Percentiles rank a stretch among this genome's conserved stretches.
Conservation (phyloP, 2,888 invertebrate genomes). For the Liopterus haemorrhoidalis region DNA sequence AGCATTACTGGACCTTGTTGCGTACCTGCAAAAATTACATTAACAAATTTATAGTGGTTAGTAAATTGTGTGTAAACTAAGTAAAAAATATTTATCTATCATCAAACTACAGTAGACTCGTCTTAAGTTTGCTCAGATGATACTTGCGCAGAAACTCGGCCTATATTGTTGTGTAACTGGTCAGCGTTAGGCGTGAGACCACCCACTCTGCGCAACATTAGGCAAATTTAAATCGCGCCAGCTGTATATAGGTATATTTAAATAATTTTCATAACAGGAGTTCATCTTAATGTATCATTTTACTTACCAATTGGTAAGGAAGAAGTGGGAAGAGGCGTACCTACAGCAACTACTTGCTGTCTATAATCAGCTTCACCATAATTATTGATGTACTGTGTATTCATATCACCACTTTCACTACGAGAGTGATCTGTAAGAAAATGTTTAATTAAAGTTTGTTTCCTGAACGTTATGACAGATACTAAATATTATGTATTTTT, state of each 20-base stretch:
- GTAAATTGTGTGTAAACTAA: no score
- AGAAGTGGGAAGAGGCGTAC: constrained; percentile 86
- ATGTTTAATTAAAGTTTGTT: constrained; percentile 11
- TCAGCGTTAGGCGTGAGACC: no score
- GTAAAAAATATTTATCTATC: constrained; percentile 4
- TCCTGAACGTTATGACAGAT: constrained; percentile 2
- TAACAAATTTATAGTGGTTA: no score
- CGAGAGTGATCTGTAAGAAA: constrained; percentile 45
- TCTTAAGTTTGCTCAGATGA: background rate
- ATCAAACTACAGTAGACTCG: constrained; percentile 2
- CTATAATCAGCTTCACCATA: constrained; percentile 69
- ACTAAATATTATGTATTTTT: constrained; percentile 32
- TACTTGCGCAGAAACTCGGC: background rate
- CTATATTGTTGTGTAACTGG: no score
- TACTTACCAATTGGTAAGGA: constrained; percentile 62
- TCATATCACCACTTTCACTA: constrained; percentile 50
- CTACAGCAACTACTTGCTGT: constrained; percentile 95
- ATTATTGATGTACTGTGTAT: constrained; percentile 49
- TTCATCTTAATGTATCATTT: background rate
- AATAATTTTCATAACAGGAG: constrained; percentile 2
- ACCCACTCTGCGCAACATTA: no score
- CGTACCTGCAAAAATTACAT: constrained; percentile 49
- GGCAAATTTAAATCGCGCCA: no score
- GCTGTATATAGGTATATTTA: background rate
- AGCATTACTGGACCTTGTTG: constrained; percentile 92